Conservation (phyloP, 2,797 vertebrate species). For the Sebastes ruberrimus region DNA sequence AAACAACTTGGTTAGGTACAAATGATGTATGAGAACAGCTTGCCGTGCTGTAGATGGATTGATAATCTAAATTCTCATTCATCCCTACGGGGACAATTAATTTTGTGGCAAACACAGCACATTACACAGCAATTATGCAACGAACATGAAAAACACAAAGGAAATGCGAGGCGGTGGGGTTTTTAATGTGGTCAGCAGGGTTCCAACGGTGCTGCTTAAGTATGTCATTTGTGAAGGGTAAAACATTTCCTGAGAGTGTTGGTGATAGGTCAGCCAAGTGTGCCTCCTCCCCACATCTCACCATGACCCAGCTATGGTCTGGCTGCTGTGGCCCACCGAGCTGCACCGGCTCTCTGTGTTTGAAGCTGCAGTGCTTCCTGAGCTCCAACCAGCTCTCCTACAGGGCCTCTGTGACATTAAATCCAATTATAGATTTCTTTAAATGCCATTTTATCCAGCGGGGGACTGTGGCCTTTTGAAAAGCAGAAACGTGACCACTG, state of each 20-base stretch:
- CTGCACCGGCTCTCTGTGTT: slow-evolving; percentile 12
- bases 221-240: slow-evolving; percentile 49
- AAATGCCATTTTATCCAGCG: slow-evolving; percentile 68
- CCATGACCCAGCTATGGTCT: slow-evolving; percentile 46
- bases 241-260: slow-evolving; percentile 45
- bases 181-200: slow-evolving; percentile 41
- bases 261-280: slow-evolving; percentile 55
- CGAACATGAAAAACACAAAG: slow-evolving; percentile 23
- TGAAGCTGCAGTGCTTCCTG: slow-evolving; percentile 30
- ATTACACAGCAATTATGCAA: slow-evolving; percentile 43
- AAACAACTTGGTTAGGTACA: too few species aligned
- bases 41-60: not conserved
- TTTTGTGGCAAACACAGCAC: slow-evolving; percentile 13
- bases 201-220: slow-evolving; percentile 28
- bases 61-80: slow-evolving; percentile 9
- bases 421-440: slow-evolving; percentile 67
- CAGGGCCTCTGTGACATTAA: slow-evolving; percentile 61
- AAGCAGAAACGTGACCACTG: slow-evolving; percentile 25
- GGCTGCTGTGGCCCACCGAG: slow-evolving; percentile 23
- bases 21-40: too few species aligned
- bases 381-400: slow-evolving; percentile 21
- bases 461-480: slow-evolving; percentile 64
- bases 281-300: slow-evolving; percentile 38
- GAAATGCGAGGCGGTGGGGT: slow-evolving; percentile 10
- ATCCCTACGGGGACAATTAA: not conserved